Base-by-base conservation (phyloP, 30 jellyfish, hydroid and myxozoan genomes). In the Cassiopea andromeda region DNA sequence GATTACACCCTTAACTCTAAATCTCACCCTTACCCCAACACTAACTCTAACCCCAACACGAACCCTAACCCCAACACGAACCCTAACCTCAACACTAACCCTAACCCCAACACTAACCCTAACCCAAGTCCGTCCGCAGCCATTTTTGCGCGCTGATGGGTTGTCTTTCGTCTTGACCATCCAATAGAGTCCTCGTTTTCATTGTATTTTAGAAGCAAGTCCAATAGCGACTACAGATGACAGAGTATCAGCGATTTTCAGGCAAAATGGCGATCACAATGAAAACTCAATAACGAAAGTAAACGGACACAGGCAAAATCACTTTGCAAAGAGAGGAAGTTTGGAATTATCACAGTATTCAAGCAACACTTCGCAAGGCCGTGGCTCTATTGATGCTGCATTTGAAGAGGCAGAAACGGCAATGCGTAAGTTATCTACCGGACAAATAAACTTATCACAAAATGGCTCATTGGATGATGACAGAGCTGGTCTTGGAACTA, bases 371-470 rank as follows among this genome's bases (percentile, higher is more conserved):
- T 77, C 94, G 27, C 67, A 75, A 45, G 81, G 59, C 46, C 93
- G 94, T 43, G 94, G 66, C 75, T 87, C 89, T 10, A 15, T 87
- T 48, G 94, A 87, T 73, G 88, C 89, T 46, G 84, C n/a, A 7
- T 76, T 87, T 54, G 89, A 87, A 77, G 89, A 78, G 45, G 13
- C 87, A 9, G 66, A 67, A 46, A 4, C 47, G 38, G 93, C 82
- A 12, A 7, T 73, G 77, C 84, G 89, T 7, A 80, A 70, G 67
- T 69, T 60, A 6, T 87, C 89, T 13, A 14, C 67, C 14, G 67
- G 57, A 19, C 94, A 78, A 1, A 77, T 84, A 48, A 69, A 7
- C 18, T 87, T 89, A 2, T 87, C 94, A 77, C 94, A 77, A 1
- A 77, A 45, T 61, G 78, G 89, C 19, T 87, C 94, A 6, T 48